phyloP scores from a whole-genome alignment of 1,140 invertebrate genomes.

The Panagrolaimus sp. region DNA sequence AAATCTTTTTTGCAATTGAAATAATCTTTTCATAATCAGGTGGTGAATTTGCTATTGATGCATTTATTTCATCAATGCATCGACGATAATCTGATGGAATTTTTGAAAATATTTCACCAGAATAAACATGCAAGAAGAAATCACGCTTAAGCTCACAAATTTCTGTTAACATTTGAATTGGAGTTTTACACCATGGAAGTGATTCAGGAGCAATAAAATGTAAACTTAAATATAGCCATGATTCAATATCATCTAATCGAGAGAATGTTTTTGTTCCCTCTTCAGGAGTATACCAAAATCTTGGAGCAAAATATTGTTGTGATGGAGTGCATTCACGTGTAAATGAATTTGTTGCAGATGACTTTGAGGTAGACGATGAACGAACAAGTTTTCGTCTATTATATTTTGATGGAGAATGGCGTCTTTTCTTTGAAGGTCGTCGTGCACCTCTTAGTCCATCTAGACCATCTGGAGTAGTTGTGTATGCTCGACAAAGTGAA shows the following conservation, averaged over 20 bases:
- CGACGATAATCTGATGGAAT: neutral
- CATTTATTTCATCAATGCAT: slow-evolving; percentile 7
- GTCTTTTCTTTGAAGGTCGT: no score
- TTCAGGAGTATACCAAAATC: slow-evolving; percentile 6
- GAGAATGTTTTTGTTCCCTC: neutral
- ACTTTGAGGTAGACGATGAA: no score
- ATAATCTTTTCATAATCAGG: slow-evolving; percentile 1
- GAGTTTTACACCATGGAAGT: neutral
- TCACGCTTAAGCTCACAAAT: neutral
- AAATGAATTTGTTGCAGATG: neutral
- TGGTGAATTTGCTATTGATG: neutral
- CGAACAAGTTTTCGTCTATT: no score
- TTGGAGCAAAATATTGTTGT: slow-evolving; percentile 1
- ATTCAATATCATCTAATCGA: neutral
- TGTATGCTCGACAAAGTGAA: slow-evolving; percentile 4
- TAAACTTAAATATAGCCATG: neutral
- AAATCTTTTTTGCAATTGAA: neutral
- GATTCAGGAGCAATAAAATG: neutral
- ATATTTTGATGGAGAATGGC: no score
- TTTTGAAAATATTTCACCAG: neutral
- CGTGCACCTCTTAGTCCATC: neutral
- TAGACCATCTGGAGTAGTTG: neutral
- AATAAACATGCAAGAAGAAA: neutral
- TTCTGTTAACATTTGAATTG: neutral
- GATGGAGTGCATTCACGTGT: neutral